A percentile compares a stretch with the other conserved stretches of the same genome.
Evolutionary conservation across 1,140 invertebrate species (phyloP).

Genomic region (Spodoptera frugiperda): DNA sequence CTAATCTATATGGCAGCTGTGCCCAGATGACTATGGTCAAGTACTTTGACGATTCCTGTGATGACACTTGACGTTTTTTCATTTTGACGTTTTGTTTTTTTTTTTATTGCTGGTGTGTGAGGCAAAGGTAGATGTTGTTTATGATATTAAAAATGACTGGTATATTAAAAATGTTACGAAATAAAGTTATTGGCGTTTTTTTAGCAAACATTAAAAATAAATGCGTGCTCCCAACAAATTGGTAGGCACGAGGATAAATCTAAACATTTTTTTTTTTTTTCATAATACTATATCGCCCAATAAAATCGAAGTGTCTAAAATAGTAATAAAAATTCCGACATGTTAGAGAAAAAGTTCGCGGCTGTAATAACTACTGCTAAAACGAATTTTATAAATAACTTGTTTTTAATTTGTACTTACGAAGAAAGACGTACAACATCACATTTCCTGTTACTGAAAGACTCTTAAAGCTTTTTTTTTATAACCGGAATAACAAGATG

Average conservation of each 20-base stretch:
- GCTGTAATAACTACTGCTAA: not conserved
- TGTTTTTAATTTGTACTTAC: conserved; percentile 41
- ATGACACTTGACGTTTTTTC: conserved; percentile 1
- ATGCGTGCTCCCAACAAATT: conserved; percentile 12
- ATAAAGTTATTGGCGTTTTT: conserved; percentile 26
- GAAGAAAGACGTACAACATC: conserved; percentile 48
- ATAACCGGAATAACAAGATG: conserved; percentile 60
- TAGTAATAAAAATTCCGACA: conserved; percentile 36
- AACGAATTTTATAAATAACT: conserved; percentile 44
- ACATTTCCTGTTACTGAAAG: conserved; percentile 59
- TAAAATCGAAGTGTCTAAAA: conserved; percentile 35
- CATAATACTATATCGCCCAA: not conserved
- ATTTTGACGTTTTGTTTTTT: conserved; percentile 7
- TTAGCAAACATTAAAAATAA: conserved; percentile 1
- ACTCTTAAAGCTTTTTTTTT: conserved; percentile 53
- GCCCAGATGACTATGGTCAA: not conserved
- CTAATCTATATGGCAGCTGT: conserved; percentile 63
- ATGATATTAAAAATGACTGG: not conserved
- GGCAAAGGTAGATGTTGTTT: not conserved
- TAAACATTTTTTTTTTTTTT: conserved; percentile 8
- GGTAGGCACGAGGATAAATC: conserved; percentile 4
- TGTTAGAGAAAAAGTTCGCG: conserved; percentile 23
- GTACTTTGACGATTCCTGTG: conserved; percentile 37
- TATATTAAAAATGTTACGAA: conserved; percentile 2
- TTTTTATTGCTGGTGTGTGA: not conserved